Conservation (phyloP, 2,888 invertebrate species). For the Drosophila flavopinicola region DNA sequence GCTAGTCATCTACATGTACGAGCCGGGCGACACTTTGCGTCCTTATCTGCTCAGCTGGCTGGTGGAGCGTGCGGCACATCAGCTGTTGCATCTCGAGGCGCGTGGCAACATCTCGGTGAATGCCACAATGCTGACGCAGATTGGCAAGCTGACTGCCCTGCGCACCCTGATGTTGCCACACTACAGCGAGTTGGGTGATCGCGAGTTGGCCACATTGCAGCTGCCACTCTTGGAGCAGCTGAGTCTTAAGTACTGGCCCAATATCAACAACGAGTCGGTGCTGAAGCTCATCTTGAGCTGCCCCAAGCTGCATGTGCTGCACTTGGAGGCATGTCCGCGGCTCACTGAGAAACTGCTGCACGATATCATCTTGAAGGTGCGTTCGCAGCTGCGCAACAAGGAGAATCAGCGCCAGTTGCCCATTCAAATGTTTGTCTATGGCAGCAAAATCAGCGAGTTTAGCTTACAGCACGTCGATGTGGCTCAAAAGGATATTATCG, state of each 20-base stretch:
- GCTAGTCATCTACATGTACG: slow-evolving; percentile 17
- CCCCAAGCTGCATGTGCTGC: slow-evolving; percentile 35
- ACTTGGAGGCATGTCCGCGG: slow-evolving; percentile 33
- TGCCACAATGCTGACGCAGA: slow-evolving; percentile 10
- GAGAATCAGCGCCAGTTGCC: slow-evolving; percentile 31
- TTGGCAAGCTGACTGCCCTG: slow-evolving; percentile 13
- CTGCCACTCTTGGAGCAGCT: slow-evolving; percentile 24
- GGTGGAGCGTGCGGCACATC: slow-evolving; percentile 27
- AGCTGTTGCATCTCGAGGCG: slow-evolving; percentile 35
- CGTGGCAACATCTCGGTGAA: slow-evolving; percentile 25
- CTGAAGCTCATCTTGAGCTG: slow-evolving; percentile 23
- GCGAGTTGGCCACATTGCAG: slow-evolving; percentile 12
- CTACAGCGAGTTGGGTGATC: slow-evolving; percentile 20
- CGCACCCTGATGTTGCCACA: slow-evolving; percentile 25
- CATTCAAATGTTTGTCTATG: slow-evolving; percentile 28
- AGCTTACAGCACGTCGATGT: slow-evolving; percentile 17
- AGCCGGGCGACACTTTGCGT: slow-evolving; percentile 8
- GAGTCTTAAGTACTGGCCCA: slow-evolving; percentile 25
- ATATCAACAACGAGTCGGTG: slow-evolving; percentile 17
- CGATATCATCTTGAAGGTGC: slow-evolving; percentile 29
- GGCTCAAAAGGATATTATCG: slow-evolving; percentile 28
- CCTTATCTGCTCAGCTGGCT: slow-evolving; percentile 26
- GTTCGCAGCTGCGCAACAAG: slow-evolving; percentile 15
- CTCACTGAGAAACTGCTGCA: slow-evolving; percentile 30
- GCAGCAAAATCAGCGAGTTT: slow-evolving; percentile 21